These are phyloP conservation scores for Lasioglossum albipes DNA, from an alignment of 1,140 invertebrate species.

Conservation along the genomic window DNA sequence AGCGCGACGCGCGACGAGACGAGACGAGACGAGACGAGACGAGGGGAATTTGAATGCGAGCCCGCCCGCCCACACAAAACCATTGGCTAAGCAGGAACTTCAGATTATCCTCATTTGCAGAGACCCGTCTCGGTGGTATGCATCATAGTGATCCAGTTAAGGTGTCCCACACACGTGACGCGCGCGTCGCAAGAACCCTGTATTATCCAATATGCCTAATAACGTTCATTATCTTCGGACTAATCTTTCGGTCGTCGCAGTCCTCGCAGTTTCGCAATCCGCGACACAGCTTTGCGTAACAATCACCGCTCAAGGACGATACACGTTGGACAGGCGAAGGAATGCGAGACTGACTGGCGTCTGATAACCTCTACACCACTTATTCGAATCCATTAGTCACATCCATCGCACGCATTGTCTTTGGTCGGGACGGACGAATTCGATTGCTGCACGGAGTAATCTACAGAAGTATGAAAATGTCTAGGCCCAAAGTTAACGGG, in stretches of 20 bases:
- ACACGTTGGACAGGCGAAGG: too few species aligned
- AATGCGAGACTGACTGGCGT: background rate
- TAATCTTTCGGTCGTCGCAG: background rate
- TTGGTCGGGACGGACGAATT: too few species aligned
- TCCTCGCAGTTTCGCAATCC: background rate
- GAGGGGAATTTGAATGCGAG: slow-evolving; percentile 35
- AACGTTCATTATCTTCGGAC: background rate
- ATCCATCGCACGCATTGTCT: too few species aligned
- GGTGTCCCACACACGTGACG: slow-evolving; percentile 18
- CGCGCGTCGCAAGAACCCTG: background rate
- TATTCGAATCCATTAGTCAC: too few species aligned
- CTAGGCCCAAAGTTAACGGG: too few species aligned
- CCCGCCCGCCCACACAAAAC: slow-evolving; percentile 35
- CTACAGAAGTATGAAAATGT: too few species aligned
- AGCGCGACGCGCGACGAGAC: too few species aligned
- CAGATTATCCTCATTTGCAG: slow-evolving; percentile 40
- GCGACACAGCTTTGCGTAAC: too few species aligned
- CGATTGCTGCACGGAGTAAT: too few species aligned
- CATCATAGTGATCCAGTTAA: slow-evolving; percentile 31
- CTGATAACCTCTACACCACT: too few species aligned
- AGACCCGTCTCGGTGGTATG: background rate
- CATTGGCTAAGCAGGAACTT: slow-evolving; percentile 48
- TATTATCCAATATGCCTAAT: slow-evolving; percentile 16
- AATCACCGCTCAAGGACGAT: too few species aligned
- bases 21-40: too few species aligned